Evolutionary conservation across 2,888 invertebrate species (phyloP).

Genomic region (Sminthurinus aureus): DNA sequence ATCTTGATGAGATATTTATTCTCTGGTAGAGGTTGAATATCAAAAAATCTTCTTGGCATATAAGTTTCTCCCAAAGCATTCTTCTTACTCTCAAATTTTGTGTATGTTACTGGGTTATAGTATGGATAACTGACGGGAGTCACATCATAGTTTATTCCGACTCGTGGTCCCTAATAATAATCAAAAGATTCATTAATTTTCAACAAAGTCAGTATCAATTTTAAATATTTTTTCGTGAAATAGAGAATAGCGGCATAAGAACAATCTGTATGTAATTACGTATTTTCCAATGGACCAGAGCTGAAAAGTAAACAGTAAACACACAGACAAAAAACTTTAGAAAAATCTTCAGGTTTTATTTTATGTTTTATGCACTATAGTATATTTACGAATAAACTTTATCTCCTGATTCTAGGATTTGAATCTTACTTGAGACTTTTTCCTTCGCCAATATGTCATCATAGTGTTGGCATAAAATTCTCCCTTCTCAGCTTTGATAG

Average conservation of each 20-base stretch:
- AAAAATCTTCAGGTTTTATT: too few species aligned
- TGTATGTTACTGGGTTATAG: constrained; percentile 44
- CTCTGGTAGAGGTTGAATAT: constrained; percentile 40
- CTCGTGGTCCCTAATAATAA: constrained; percentile 35
- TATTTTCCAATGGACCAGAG: constrained; percentile 43
- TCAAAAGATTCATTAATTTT: neutral
- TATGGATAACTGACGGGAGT: constrained; percentile 29
- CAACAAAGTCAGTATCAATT: neutral
- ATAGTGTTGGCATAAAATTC: constrained; percentile 41
- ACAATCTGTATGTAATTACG: constrained; percentile 8
- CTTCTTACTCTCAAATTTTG: constrained; percentile 40
- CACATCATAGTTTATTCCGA: constrained; percentile 44
- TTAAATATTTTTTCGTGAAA: neutral
- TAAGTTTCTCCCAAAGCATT: constrained; percentile 38
- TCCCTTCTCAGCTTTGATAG: constrained; percentile 34
- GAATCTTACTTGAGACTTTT: constrained; percentile 1
- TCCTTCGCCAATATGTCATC: constrained; percentile 40
- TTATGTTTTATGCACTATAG: too few species aligned
- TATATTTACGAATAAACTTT: too few species aligned
- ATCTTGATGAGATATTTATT: constrained; percentile 39
- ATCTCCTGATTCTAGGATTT: too few species aligned
- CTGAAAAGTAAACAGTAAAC: neutral
- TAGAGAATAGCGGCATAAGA: too few species aligned
- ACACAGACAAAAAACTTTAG: too few species aligned
- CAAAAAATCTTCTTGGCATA: constrained; percentile 44